Percentiles rank a stretch among this genome's conserved stretches.
These are phyloP conservation scores for Anodontia alba DNA, from an alignment of 2,888 invertebrate species.

Conservation along the genomic window DNA sequence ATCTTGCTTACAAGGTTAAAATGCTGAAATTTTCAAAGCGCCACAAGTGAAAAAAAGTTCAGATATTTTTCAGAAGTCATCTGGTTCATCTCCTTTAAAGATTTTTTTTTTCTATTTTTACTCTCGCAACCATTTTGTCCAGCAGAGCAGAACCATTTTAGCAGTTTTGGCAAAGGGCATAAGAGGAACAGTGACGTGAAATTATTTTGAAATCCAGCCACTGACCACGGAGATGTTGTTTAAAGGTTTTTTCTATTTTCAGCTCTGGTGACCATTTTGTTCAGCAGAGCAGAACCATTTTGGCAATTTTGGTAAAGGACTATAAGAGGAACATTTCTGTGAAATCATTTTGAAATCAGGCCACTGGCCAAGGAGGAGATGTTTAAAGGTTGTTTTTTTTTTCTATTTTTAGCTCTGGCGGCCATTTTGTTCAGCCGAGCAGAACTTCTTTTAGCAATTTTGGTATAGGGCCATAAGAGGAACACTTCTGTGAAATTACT, in stretches of 20 bases:
- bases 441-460: not conserved
- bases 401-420: not conserved
- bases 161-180: not conserved
- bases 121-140: not conserved
- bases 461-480: not conserved
- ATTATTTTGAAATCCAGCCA: not conserved
- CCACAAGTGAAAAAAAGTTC: too few species aligned
- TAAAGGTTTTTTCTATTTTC: not conserved
- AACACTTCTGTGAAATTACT: too few species aligned
- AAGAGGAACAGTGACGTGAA: not conserved
- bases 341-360: not conserved
- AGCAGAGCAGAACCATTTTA: not conserved
- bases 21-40: too few species aligned
- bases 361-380: not conserved
- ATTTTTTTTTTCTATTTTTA: not conserved
- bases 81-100: too few species aligned
- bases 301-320: not conserved
- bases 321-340: not conserved
- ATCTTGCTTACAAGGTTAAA: too few species aligned
- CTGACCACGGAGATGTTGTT: not conserved
- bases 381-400: not conserved
- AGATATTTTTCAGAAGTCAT: too few species aligned
- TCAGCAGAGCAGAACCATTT: not conserved
- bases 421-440: not conserved
- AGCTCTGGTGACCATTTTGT: not conserved